Conservation (phyloP, 2,113 vertebrate genomes). For the Brachirus orientalis region DNA sequence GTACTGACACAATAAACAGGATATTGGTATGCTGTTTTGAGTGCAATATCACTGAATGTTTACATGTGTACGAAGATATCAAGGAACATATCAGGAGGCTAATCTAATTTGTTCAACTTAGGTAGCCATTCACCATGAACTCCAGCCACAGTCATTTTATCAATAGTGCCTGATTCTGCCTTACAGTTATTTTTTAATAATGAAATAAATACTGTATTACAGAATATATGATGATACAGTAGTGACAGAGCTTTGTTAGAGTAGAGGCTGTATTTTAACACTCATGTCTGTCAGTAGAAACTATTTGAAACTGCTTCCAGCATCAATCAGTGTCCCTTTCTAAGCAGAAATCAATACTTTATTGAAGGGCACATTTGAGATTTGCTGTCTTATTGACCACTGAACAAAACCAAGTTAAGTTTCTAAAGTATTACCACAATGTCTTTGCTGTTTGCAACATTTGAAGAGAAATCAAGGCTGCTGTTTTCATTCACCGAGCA, state of each 20-base stretch:
- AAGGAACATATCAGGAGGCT: constrained; percentile 57
- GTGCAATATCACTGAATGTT: constrained; percentile 74
- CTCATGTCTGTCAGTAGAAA: constrained; percentile 20
- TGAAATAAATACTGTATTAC: constrained; percentile 31
- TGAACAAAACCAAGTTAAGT: constrained; percentile 2
- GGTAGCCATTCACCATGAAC: too few species aligned
- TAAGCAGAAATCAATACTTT: constrained; percentile 8
- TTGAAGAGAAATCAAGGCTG: too few species aligned
- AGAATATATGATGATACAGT: constrained; percentile 8
- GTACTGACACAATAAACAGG: constrained; percentile 40
- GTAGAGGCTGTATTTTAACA: constrained; percentile 33
- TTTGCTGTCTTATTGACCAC: constrained; percentile 1
- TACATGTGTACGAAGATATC: constrained; percentile 68
- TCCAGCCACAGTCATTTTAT: constrained; percentile 47
- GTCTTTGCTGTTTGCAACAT: too few species aligned
- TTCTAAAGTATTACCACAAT: constrained; percentile 15
- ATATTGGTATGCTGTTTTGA: constrained; percentile 62
- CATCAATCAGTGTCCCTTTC: constrained; percentile 32
- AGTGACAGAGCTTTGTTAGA: constrained; percentile 14
- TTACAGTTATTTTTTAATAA: constrained; percentile 47
- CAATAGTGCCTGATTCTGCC: constrained; percentile 67
- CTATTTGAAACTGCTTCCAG: constrained; percentile 47
- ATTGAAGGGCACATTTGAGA: constrained; percentile 34
- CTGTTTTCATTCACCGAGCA: too few species aligned
- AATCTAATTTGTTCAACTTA: constrained; percentile 23